phyloP scores from a whole-genome alignment of 2,113 vertebrate genomes.

The Corydoras maculifer region DNA sequence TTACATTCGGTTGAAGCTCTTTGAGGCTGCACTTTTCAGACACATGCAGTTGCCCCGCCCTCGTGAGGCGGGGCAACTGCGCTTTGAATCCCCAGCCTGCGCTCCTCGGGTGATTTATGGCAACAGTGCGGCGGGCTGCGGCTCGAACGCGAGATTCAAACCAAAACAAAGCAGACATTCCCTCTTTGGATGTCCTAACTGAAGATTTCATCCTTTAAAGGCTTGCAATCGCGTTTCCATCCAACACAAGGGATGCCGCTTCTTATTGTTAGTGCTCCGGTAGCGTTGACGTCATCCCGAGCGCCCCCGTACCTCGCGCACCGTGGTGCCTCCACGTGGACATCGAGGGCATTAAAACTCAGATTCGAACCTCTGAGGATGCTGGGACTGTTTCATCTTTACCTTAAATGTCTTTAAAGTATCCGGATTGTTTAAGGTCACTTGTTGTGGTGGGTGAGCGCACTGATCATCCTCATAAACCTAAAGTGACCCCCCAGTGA shows the following conservation, averaged over 20 bases:
- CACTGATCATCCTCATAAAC: not conserved
- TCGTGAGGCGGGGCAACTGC: not conserved
- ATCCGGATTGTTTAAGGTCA: no score
- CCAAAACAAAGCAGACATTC: no score
- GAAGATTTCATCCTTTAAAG: no score
- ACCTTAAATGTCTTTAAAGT: no score
- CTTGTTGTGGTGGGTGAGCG: no score
- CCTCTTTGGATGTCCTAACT: no score
- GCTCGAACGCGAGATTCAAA: not conserved
- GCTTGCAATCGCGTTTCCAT: no score
- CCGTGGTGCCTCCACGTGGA: constrained; percentile 27
- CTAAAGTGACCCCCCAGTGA: no score
- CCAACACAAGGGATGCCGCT: not conserved
- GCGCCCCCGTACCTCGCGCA: not conserved
- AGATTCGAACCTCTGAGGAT: not conserved
- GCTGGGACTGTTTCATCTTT: no score
- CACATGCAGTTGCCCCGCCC: constrained; percentile 1
- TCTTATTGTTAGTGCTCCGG: constrained; percentile 19
- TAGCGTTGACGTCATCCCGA: constrained; percentile 26
- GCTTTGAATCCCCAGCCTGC: constrained; percentile 17
- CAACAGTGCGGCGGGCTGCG: not conserved
- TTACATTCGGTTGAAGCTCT: constrained; percentile 6
- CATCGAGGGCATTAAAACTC: constrained; percentile 8
- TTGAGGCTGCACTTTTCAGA: constrained; percentile 10
- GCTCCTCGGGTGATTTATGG: constrained; percentile 15